Evolutionary conservation across 2,888 invertebrate species (phyloP), one percentile per base, ranked within the genome.

Genomic region (Zeuzera pyrina): DNA sequence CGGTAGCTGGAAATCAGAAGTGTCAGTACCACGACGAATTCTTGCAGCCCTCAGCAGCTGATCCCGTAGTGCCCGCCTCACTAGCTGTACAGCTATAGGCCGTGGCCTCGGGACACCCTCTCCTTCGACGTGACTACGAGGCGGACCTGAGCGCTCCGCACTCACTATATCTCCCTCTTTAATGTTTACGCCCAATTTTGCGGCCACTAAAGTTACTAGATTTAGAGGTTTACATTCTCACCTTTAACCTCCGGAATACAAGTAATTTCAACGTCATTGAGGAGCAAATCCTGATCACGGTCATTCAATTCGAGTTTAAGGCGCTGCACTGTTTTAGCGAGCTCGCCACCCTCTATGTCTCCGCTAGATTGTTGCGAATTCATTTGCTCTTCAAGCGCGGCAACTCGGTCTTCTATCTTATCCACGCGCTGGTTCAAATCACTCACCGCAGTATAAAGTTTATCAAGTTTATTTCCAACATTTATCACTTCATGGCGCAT

Each of bases 1-100:
- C 16, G 16, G 7, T 5, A 16, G 7, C 4, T 16, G 5, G 5
- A 16, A 7, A 7, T 16, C 16, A 16, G 16, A 4, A 16, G 16
- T 16, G 5, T 16, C 16, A 16, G 16, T 7, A 5, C 16, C 7
- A 16, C 16, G 16, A 7, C 7, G 7, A 16, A 16, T 7, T 4
- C 16, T 4, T 7, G 16, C 16, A 4, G 7, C 16, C 5, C 16
- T 4, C 16, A 16, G 16, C 16, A 16, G 16, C 4, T 16, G 5
- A 16, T 16, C 16, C 5, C 16, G 16, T 4, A 16, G 16, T 7
- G 16, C 4, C 5, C 16, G 16, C 5, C 16, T 5, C 16, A 7
- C 16, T 7, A 16, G 16, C 16, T 43, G 34, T 6, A 41, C 38
- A 2, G 29, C 24, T 1, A 45, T 19, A n/a, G 34, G 32, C 8